Conservation (phyloP, 2,888 invertebrate genomes). For the Aelia acuminata region DNA sequence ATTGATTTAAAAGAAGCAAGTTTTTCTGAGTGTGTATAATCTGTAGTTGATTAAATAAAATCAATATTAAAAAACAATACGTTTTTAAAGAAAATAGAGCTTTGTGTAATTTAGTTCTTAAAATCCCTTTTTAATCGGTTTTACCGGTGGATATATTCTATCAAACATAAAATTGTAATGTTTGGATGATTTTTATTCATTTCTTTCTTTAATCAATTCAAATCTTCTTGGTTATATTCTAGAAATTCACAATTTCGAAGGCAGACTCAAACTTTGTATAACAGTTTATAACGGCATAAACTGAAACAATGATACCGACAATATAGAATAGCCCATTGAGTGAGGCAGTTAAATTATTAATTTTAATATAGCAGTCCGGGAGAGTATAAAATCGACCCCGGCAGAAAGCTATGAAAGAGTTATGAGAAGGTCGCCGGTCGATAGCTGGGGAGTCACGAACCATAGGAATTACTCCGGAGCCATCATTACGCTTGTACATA, state of each 20-base stretch:
- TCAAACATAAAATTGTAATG: too few species aligned
- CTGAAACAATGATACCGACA: not conserved
- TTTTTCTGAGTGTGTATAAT: too few species aligned
- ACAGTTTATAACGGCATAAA: not conserved
- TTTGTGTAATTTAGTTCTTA: too few species aligned
- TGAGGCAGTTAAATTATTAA: not conserved
- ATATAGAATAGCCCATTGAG: not conserved
- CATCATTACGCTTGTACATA: constrained; percentile 13
- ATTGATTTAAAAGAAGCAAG: too few species aligned
- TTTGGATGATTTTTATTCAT: too few species aligned
- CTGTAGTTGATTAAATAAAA: too few species aligned
- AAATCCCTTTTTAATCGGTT: too few species aligned
- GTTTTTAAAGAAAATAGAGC: too few species aligned
- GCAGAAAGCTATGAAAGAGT: constrained; percentile 39
- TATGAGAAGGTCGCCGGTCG: constrained; percentile 39
- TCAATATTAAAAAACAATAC: too few species aligned
- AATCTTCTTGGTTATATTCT: not conserved
- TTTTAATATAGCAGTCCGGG: not conserved
- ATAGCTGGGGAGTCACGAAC: constrained; percentile 5
- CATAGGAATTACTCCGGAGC: not conserved
- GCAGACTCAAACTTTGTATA: not conserved
- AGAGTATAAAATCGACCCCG: constrained; percentile 13
- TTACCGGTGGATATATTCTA: too few species aligned
- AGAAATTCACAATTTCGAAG: not conserved
- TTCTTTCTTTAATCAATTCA: too few species aligned